A percentile compares a stretch with the other conserved stretches of the same genome.
These are phyloP conservation scores for Sminthopsis crassicaudata DNA, from an alignment of 2,113 vertebrate species.

Conservation along the genomic window DNA sequence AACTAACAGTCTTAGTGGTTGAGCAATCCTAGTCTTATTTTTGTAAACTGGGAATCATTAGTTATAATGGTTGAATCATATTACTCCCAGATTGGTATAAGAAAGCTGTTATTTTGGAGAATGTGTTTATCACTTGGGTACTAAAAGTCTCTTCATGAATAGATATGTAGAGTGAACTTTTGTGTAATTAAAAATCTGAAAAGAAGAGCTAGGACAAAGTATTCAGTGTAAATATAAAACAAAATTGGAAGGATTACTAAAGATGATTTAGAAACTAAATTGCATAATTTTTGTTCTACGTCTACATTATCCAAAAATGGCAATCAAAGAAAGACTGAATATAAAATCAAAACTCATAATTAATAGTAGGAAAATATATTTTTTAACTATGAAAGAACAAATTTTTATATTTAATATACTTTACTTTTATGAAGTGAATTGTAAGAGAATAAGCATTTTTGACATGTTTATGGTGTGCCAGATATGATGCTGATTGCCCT, in stretches of 20 bases:
- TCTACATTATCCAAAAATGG: conserved; percentile 11
- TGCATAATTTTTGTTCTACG: conserved; percentile 12
- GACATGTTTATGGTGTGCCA: neutral
- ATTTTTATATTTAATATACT: conserved; percentile 10
- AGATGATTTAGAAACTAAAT: conserved; percentile 27
- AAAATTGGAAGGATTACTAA: no score
- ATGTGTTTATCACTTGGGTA: neutral
- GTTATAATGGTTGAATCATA: neutral
- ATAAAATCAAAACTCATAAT: conserved; percentile 27
- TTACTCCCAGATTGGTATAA: neutral
- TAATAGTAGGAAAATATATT: conserved; percentile 34
- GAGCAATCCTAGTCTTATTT: neutral
- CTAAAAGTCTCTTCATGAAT: neutral
- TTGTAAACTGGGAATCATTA: neutral
- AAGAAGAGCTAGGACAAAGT: neutral
- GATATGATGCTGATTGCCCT: neutral
- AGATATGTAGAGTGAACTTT: neutral
- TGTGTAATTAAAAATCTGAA: neutral
- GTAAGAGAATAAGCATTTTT: neutral
- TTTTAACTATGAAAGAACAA: neutral
- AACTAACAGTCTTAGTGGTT: neutral
- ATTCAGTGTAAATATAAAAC: no score
- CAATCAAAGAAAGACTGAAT: conserved; percentile 17
- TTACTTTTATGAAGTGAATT: neutral
- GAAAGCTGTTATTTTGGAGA: neutral